Conservation (phyloP, 1,140 invertebrate species). For the Calephelis nemesis region DNA sequence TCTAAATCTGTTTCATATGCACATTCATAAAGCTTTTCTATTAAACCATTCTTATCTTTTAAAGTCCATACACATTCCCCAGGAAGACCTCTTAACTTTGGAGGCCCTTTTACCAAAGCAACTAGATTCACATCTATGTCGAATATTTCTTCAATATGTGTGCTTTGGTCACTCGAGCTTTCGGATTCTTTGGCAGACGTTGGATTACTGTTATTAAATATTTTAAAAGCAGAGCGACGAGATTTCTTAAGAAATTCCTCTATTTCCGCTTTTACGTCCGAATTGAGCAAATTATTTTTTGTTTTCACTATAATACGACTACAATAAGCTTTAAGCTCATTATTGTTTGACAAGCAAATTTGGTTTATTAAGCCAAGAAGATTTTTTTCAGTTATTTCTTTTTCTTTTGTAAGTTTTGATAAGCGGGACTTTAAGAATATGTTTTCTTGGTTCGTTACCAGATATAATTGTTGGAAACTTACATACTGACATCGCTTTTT, state of each 20-base stretch:
- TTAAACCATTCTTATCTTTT: conserved; percentile 64
- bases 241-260: conserved; percentile 47
- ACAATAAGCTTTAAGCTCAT: conserved; percentile 55
- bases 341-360: conserved; percentile 54
- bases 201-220: not conserved
- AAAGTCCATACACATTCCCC: conserved; percentile 63
- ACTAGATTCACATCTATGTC: conserved; percentile 31
- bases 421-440: conserved; percentile 50
- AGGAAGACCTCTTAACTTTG: conserved; percentile 48
- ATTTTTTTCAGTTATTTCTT: conserved; percentile 54
- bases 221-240: not conserved
- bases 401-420: conserved; percentile 50
- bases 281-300: conserved; percentile 52
- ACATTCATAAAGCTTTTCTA: conserved; percentile 62
- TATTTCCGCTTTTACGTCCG: conserved; percentile 54
- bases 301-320: conserved; percentile 55
- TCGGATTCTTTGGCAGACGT: conserved; percentile 2
- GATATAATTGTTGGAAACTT: conserved; percentile 60
- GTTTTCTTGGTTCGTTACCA: conserved; percentile 59
- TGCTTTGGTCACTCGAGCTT: not conserved
- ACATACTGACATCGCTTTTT: conserved; percentile 50
- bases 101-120: conserved; percentile 38
- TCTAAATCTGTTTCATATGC: conserved; percentile 49
- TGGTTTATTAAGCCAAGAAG: conserved; percentile 52
- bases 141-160: conserved; percentile 21